Evolutionary conservation across 2,888 invertebrate genomes (phyloP), one percentile per base, ranked within the genome.

Genomic region (Lumbricus terrestris): DNA sequence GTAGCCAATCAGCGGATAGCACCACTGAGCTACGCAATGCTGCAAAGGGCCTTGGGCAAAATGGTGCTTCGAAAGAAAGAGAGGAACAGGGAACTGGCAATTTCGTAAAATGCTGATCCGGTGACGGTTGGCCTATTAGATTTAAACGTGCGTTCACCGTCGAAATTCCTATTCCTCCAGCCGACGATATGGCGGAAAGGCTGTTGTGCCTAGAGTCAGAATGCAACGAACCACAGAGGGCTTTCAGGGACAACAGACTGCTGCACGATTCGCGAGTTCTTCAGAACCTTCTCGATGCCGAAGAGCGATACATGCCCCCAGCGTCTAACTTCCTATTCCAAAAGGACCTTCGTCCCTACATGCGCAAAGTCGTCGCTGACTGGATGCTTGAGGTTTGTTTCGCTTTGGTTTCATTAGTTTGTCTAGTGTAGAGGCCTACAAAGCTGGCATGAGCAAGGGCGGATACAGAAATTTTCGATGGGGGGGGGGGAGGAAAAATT

Each of bases 351-450:
- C 97, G 97, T 93, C 97, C 97, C 91, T 96, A 96, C 94, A 98
- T 98, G 98, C 96, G 98, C 95, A 97, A 97, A 95, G 96, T 97
- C 95, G 97, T 98, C 94, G 97, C 98, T 94, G 97, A 97, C 95
- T 98, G 98, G 98, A 98, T 98, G 98, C 96, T 97, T 96, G 98
- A 98, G 97, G 98, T 98, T 33, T 23, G 85, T 34, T 47, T 6
- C 47, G 47, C 47, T 69, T 69, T 13, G 13, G n/a, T 69, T 69
- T 69, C 69, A 47, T 29, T n/a, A 40, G 40, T 11, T n/a, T n/a
- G 8, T 1, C n/a, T 69, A 69, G 29, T 69, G 29, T n/a, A n/a
- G n/a, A n/a, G n/a, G n/a, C n/a, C n/a, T n/a, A 6, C n/a, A 69
- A n/a, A n/a, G 4, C n/a, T n/a, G n/a, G n/a, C n/a, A n/a, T n/a